phyloP scores from a whole-genome alignment of 2,113 vertebrate genomes.

The Colossoma macropomum region DNA sequence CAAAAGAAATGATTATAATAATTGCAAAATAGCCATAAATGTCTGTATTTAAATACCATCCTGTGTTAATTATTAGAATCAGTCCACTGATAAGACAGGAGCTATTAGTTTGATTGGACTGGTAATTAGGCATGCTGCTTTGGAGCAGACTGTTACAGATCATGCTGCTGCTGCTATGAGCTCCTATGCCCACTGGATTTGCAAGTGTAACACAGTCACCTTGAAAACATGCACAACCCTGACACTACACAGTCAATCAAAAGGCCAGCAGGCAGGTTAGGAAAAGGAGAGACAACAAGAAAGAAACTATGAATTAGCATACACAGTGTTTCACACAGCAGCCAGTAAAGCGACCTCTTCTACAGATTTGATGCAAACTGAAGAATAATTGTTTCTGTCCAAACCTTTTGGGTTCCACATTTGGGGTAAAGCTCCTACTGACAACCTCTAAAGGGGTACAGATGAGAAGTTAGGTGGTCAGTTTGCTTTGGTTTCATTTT shows the following conservation, averaged over 20 bases:
- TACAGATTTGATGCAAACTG: not conserved
- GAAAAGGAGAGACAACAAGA: not conserved
- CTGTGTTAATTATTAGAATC: constrained; percentile 42
- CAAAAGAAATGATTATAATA: not conserved
- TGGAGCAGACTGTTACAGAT: constrained; percentile 28
- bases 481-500: not conserved
- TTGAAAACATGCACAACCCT: not conserved
- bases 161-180: constrained; percentile 19
- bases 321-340: not conserved
- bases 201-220: constrained; percentile 34
- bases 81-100: not conserved
- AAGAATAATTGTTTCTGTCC: not conserved
- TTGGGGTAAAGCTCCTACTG: not conserved
- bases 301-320: not conserved
- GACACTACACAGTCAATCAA: not conserved
- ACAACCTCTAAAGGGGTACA: not conserved
- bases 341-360: not conserved
- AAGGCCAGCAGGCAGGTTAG: not conserved
- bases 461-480: not conserved
- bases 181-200: constrained; percentile 53
- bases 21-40: constrained; percentile 14
- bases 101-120: constrained; percentile 52
- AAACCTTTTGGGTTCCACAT: not conserved
- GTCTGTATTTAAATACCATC: constrained; percentile 38
- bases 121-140: constrained; percentile 50